Base-by-base conservation (phyloP, 2,888 invertebrate species). In the Allolobophora icterica region DNA sequence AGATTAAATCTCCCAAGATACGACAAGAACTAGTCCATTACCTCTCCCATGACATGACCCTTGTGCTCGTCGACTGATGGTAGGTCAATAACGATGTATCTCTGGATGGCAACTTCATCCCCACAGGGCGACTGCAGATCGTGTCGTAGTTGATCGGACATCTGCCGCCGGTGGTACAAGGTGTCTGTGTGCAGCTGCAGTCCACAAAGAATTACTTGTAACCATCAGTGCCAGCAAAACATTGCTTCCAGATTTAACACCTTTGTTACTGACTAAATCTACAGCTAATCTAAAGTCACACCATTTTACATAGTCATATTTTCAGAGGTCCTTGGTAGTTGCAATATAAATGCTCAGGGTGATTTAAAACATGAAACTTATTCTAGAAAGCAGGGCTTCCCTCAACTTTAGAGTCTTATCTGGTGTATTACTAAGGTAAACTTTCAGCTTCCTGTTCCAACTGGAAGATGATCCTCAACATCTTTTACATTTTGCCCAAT, bases 41-140 rank as follows among this genome's bases (percentile, higher is more conserved):
- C 87, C 87, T 87, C 87, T 87, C 87, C 87, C 87, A 87, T 87
- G 87, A 87, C 87, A 17, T 87, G 87, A n/a, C 87, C 87, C 24
- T 87, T 87, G 87, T 87, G 87, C 87, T 87, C 87, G 34, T 87
- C 87, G n/a, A 87, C 87, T 35, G 87, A 34, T 21, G 87, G 87
- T 35, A 87, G n/a, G 87, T 87, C 87, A 87, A 87, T 87, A 38
- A 87, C 87, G 87, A 87, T 87, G 87, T 87, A 87, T 38, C 87
- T 87, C 87, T 87, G 87, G 35, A 87, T 87, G 87, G 87, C 87
- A 87, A 87, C 38, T 87, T 87, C 87, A 87, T 87, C 87, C 1
- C 87, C 87, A 35, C 35, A 87, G 21, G 87, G 87, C 35, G 87
- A 87, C 34, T 87, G 87, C 34, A 87, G 87, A 35, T 87, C 87